Evolutionary conservation across 2,797 vertebrate genomes (phyloP).

Genomic region (Eurystomus glaucurus): DNA sequence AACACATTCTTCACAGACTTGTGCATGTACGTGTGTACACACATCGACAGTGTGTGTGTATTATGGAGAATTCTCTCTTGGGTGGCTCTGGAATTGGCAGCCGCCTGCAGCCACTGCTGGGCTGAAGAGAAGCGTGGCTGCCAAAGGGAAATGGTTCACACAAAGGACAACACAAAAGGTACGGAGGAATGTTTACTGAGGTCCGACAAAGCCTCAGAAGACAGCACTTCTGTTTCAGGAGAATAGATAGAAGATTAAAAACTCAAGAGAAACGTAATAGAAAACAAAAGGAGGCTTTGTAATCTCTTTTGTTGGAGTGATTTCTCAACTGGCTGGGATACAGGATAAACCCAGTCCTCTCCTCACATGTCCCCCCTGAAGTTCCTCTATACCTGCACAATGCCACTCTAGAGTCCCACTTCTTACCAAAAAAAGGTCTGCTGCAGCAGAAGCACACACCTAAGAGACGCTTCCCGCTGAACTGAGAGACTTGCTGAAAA

Average conservation of each 20-base stretch:
- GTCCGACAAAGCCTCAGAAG: background rate
- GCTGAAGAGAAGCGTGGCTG: background rate
- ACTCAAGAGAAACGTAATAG: background rate
- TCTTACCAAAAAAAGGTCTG: background rate
- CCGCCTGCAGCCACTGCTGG: background rate
- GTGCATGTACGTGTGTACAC: rapidly evolving
- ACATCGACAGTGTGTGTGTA: background rate
- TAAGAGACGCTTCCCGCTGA: background rate
- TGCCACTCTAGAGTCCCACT: background rate
- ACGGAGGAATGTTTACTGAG: background rate
- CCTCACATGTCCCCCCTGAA: background rate
- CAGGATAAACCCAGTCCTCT: background rate
- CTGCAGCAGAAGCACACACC: background rate
- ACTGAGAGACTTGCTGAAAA: background rate
- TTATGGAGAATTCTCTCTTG: rapidly evolving
- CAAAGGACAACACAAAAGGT: background rate
- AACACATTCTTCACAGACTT: background rate
- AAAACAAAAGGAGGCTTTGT: background rate
- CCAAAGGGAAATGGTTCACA: background rate
- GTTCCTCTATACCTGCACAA: background rate
- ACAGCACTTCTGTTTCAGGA: background rate
- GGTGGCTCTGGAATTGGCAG: background rate
- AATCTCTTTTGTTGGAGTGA: background rate
- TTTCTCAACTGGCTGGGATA: background rate
- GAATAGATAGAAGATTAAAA: background rate